A percentile compares a stretch with the other conserved stretches of the same genome.
phyloP scores from a whole-genome alignment of 2,113 vertebrate genomes.

The Donacobius atricapilla region DNA sequence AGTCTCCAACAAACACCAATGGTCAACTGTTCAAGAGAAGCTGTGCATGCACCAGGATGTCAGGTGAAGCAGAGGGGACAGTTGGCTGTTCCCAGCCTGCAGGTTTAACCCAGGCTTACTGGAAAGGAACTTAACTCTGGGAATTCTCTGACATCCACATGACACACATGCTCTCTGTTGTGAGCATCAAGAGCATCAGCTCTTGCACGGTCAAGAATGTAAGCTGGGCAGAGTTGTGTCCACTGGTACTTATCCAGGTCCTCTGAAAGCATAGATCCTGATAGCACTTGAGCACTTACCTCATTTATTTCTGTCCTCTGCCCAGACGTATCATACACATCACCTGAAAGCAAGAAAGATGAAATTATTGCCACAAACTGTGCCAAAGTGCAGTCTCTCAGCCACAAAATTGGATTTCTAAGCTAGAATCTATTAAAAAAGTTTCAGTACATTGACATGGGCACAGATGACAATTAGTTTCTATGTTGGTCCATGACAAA shows the following conservation, averaged over 20 bases:
- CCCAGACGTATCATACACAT: constrained; percentile 74
- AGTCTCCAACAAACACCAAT: neutral
- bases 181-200: neutral
- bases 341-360: constrained; percentile 72
- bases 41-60: neutral
- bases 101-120: neutral
- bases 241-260: neutral
- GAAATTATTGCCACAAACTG: neutral
- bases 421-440: neutral
- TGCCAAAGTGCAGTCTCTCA: neutral
- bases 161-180: neutral
- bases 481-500: neutral
- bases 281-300: constrained; percentile 69
- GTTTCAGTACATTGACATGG: neutral
- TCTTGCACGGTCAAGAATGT: neutral
- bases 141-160: neutral
- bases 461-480: neutral
- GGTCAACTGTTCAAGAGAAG: neutral
- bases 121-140: neutral
- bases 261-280: neutral
- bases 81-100: fast-evolving
- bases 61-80: neutral
- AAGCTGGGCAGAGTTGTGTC: neutral
- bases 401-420: neutral
- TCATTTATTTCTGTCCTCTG: constrained; percentile 77